Conservation (phyloP, 1,140 invertebrate genomes). For the Brachionus plicatilis region DNA sequence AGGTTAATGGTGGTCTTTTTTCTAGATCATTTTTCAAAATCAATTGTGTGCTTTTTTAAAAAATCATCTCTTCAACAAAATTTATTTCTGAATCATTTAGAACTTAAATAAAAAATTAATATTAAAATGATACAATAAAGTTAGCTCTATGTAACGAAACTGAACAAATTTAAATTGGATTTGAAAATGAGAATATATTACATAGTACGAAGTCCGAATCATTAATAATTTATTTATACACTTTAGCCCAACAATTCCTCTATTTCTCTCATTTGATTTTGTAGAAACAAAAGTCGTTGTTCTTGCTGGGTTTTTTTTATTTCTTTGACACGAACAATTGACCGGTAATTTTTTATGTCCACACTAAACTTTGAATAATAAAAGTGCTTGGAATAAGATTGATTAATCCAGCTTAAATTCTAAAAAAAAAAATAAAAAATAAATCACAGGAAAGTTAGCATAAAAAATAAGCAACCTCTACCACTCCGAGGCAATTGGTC, state of each 20-base stretch:
- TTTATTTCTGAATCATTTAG: background rate
- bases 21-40: too few relatives aligned
- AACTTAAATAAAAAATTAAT: background rate
- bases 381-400: conserved; percentile 21
- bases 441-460: background rate
- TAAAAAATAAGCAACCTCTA: background rate
- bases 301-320: conserved; percentile 32
- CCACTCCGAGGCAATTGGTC: background rate
- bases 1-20: too few relatives aligned
- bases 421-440: background rate
- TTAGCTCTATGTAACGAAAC: background rate
- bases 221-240: background rate
- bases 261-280: conserved; percentile 37
- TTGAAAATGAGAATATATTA: background rate
- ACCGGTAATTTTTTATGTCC: conserved; percentile 32
- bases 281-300: conserved; percentile 25
- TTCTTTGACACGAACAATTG: conserved; percentile 23
- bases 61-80: background rate
- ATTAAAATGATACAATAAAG: background rate
- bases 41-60: too few relatives aligned
- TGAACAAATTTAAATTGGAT: background rate
- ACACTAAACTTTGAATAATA: background rate
- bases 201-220: background rate
- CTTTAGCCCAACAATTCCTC: conserved; percentile 19
- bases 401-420: conserved; percentile 32